Percentiles rank a stretch among this genome's conserved stretches.
These are phyloP conservation scores for Drosophila multiciliata DNA, from an alignment of 2,888 invertebrate genomes.

Conservation along the genomic window DNA sequence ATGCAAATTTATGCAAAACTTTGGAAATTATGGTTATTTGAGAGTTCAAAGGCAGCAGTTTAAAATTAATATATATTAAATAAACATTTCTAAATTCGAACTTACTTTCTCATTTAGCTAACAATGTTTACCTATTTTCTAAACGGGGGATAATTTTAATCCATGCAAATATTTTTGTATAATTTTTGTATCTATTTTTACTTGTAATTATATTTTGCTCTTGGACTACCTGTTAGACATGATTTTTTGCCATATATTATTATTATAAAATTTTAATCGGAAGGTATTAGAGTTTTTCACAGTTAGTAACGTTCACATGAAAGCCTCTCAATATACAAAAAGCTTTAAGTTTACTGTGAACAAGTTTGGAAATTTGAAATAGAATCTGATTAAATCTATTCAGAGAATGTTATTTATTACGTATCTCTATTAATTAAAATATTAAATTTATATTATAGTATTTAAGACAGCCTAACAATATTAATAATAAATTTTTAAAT, in stretches of 20 bases:
- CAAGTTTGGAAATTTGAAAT: neutral
- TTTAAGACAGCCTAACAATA: neutral
- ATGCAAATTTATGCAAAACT: neutral
- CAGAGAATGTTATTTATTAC: neutral
- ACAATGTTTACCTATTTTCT: too few species aligned
- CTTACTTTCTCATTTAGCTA: too few species aligned
- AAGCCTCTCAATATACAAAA: neutral
- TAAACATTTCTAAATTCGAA: too few species aligned
- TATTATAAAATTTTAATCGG: neutral
- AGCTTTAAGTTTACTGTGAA: rapidly evolving
- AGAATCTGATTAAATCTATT: neutral
- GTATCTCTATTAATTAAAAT: neutral
- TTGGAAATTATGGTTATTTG: neutral
- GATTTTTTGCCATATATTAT: neutral
- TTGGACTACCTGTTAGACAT: too few species aligned
- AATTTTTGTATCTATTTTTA: too few species aligned
- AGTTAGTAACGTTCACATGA: neutral
- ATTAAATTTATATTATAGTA: neutral
- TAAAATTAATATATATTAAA: neutral
- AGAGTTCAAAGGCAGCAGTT: neutral
- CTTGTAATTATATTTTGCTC: too few species aligned
- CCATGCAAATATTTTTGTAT: too few species aligned
- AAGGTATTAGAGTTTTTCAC: neutral
- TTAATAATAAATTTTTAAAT: too few species aligned
- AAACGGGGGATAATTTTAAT: too few species aligned